Evolutionary conservation across 2,888 invertebrate species (phyloP).

Genomic region (Parascotia fuliginaria): DNA sequence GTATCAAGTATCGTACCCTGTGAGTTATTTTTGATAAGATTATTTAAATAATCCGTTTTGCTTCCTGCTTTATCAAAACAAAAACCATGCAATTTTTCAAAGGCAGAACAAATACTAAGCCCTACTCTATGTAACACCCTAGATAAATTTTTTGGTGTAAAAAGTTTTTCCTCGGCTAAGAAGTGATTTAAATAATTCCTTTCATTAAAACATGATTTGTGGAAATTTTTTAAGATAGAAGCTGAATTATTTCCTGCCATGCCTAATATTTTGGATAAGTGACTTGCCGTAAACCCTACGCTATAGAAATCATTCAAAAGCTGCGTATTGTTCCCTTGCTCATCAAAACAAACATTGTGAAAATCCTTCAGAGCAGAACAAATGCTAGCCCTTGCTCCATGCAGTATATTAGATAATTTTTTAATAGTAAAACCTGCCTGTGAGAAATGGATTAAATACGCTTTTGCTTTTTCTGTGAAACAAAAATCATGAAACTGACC

Average conservation of each 20-base stretch:
- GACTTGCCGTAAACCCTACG: too few relatives aligned
- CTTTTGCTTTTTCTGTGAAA: neutral
- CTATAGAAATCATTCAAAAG: too few relatives aligned
- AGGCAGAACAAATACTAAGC: neutral
- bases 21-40: neutral
- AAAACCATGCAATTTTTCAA: neutral
- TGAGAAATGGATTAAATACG: too few relatives aligned
- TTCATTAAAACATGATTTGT: neutral
- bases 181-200: neutral
- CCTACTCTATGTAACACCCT: neutral
- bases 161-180: slow-evolving; percentile 36
- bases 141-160: slow-evolving; percentile 47
- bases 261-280: slow-evolving; percentile 31
- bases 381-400: slow-evolving; percentile 49
- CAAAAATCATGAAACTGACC: too few relatives aligned
- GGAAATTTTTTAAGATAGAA: neutral
- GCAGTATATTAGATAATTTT: slow-evolving; percentile 28
- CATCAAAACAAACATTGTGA: slow-evolving; percentile 38
- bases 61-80: neutral
- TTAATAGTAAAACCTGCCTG: too few relatives aligned
- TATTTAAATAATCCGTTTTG: neutral
- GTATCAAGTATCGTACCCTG: too few relatives aligned
- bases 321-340: neutral
- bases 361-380: slow-evolving; percentile 48
- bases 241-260: slow-evolving; percentile 33